Evolutionary conservation across 2,797 vertebrate genomes (phyloP).

Genomic region (Pipistrellus pipistrellus): DNA sequence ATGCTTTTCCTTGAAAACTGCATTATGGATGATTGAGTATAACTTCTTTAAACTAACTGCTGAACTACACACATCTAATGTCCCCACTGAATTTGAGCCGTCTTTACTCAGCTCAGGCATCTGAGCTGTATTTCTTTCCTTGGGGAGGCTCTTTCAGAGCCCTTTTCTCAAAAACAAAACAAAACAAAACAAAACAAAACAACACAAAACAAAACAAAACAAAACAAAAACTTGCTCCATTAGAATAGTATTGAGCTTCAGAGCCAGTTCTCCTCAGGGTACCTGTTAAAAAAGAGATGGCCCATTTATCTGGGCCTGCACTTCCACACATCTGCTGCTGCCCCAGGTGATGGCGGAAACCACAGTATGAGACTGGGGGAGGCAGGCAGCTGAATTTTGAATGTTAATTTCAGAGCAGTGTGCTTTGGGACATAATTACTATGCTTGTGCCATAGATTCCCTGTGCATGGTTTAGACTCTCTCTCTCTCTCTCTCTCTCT

Average conservation of each 20-base stretch:
- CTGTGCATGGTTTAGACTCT: neutral
- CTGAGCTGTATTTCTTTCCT: neutral
- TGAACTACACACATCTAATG: neutral
- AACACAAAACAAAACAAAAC: neutral
- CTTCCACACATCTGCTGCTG: constrained; percentile 46
- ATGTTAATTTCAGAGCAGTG: constrained; percentile 1
- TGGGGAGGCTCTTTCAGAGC: neutral
- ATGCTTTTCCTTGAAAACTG: neutral
- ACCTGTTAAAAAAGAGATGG: constrained; percentile 23
- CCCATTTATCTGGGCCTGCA: constrained; percentile 11
- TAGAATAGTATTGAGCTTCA: neutral
- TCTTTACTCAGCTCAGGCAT: neutral
- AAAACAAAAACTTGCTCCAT: neutral
- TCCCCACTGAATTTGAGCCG: neutral
- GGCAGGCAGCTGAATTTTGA: neutral
- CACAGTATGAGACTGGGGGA: neutral
- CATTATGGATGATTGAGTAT: neutral
- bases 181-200: neutral
- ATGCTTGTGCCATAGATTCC: constrained; percentile 33
- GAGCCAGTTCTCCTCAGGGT: constrained; percentile 27
- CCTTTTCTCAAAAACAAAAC: constrained; percentile 15
- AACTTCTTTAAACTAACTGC: neutral
- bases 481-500: too few species aligned
- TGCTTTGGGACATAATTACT: neutral
- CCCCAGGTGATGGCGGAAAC: neutral